Evolutionary conservation across 2,113 vertebrate genomes (phyloP), one percentile per base, ranked within the genome.

Genomic region (Marmota monax): DNA sequence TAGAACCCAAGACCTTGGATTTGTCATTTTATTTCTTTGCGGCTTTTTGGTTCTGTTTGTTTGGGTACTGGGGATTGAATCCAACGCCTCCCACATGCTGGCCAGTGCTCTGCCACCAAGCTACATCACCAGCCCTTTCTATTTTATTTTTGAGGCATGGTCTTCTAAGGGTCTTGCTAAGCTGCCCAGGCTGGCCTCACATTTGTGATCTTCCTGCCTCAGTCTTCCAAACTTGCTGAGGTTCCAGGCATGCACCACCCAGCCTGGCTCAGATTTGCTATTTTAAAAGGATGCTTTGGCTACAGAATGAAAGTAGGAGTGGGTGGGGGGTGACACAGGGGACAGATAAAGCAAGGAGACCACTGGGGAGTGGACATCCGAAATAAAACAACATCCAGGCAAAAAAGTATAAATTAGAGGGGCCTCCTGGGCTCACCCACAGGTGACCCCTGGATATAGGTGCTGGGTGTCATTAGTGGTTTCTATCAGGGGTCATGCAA

Each of bases 381-480:
- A 32, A n/a, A 65, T 9, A 56, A 42, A 80, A 42, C 34, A 34
- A 48, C 39, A 53, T 1, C 1, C 53, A 34, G 11, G 53, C 56
- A 29, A 32, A 37, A 67, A 78, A 72, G 78, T 8, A 10, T 20
- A 70, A 13, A 37, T 25, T 45, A 23, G 6, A 48, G 22, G 39
- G 56, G 8, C 17, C 14, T 0, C 23, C 0, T 27, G 16, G 65
- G 22, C 34, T 22, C 5, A 56, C 14, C 12, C 20, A 5, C 48
- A 13, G 20, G 18, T 4, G 17, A 14, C 32, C 12, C 27, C 34
- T 25, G 9, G 9, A 17, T 1, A 0, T 6, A 12, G 27, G 14
- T 18, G 23, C 34, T 53, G 25, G 80, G 27, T 22, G n/a, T n/a
- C 84, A n/a, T 10, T 0, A 17, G 42, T 20, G 58, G 29, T 34